Base-by-base conservation (phyloP, 2,797 vertebrate genomes). In the Mus spretus region DNA sequence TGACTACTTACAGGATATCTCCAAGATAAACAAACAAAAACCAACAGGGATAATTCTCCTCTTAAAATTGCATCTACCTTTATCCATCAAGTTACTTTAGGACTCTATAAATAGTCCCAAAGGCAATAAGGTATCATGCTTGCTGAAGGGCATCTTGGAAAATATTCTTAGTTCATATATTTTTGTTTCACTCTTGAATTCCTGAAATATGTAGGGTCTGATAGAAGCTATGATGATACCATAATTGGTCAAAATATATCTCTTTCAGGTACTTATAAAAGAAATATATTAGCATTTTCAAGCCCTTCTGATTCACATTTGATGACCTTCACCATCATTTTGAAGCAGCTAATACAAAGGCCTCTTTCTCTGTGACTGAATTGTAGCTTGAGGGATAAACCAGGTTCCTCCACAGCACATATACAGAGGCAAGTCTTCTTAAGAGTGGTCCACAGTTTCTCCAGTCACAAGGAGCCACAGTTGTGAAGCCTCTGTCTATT, bases 381-480 rank as follows among this genome's bases (percentile, higher is more conserved):
- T 22, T 93, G 57, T 82, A 75, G 55, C 65, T 91, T 96, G 84
- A 95, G 72, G 91, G 50, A 95, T 81, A 95, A 89, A 95, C 37
- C 14, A 74, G 47, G 31, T 93, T 70, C 70, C 28, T 75, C 15
- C 74, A 10, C 1, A 17, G 28, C 28, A 40, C 63, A 59, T 9
- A 22, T 4, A n/a, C 9, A 40, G 0, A 93, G 1, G 24, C 50
- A 37, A 80, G 28, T 91, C 63, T 95, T 87, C 57, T 97, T 89
- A 92, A 89, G 55, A n/a, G 22, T 14, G 59, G 80, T 72, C 37
- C 72, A 72, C 20, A 89, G 61, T 70, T 20, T n/a, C 57, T 94
- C 37, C 78, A 85, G 79, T 59, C 34, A 72, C 17, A 3, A 55
- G 44, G 78, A 80, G 14, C 80, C 59, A 57, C 2, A 72, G 80